phyloP scores from a whole-genome alignment of 2,888 invertebrate genomes.

The Caenorhabditis sulstoni region DNA sequence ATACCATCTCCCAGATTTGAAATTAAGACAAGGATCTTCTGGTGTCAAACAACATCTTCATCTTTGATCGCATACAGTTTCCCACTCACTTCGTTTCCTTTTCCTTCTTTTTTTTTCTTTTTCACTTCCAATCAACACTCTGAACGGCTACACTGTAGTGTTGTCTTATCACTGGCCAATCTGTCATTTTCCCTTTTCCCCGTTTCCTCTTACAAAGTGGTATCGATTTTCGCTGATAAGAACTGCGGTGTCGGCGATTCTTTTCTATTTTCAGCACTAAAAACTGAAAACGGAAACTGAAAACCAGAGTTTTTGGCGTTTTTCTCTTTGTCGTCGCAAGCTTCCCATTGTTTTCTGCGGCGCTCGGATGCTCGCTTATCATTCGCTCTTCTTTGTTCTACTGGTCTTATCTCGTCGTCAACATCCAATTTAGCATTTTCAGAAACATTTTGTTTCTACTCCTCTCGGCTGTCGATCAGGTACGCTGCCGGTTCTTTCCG shows the following conservation, averaged over 20 bases:
- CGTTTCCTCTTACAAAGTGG: neutral
- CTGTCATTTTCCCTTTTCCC: constrained; percentile 8
- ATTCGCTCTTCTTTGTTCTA: neutral
- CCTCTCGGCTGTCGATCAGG: constrained; percentile 31
- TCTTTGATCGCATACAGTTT: constrained; percentile 8
- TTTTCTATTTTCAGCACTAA: neutral
- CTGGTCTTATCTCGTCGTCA: constrained; percentile 4
- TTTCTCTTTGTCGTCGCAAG: neutral
- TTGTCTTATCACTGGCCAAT: constrained; percentile 41
- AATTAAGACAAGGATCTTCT: too few species aligned
- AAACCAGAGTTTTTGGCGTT: neutral
- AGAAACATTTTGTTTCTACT: constrained; percentile 41
- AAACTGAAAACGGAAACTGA: neutral
- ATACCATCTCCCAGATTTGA: too few species aligned
- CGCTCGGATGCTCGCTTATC: neutral
- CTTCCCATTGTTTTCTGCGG: neutral
- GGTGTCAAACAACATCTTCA: neutral
- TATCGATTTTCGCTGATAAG: neutral
- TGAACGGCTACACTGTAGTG: constrained; percentile 45
- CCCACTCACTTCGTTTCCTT: neutral
- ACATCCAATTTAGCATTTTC: constrained; percentile 24
- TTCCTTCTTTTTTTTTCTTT: constrained; percentile 7
- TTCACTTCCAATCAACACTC: neutral
- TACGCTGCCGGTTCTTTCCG: constrained; percentile 10
- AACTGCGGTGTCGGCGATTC: neutral